These are phyloP conservation scores for Diaphora mendica DNA, from an alignment of 2,888 invertebrate species.

Conservation along the genomic window DNA sequence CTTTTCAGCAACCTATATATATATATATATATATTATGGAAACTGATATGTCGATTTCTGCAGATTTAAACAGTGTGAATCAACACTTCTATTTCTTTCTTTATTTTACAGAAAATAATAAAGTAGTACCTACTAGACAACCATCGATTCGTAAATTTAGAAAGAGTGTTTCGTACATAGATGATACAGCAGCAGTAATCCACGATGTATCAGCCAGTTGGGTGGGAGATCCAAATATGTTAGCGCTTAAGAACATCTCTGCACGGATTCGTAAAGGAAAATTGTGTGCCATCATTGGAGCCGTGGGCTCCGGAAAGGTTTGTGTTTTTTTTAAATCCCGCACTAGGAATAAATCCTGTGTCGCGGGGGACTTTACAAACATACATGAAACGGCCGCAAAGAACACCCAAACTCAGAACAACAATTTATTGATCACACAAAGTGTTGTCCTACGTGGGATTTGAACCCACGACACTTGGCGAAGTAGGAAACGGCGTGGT, in stretches of 20 bases:
- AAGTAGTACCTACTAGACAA: conserved; percentile 10
- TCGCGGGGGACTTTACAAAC: no score
- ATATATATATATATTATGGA: no score
- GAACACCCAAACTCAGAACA: no score
- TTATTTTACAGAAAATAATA: conserved; percentile 12
- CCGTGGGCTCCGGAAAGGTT: conserved; percentile 90
- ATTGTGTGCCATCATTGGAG: conserved; percentile 90
- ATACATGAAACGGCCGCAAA: no score
- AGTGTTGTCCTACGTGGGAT: no score
- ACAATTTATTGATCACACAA: no score
- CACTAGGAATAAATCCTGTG: no score
- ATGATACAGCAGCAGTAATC: conserved; percentile 70
- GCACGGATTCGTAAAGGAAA: conserved; percentile 85
- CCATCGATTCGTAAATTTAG: conserved; percentile 50
- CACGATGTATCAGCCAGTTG: conserved; percentile 82
- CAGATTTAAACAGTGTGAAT: not conserved
- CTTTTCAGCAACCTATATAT: no score
- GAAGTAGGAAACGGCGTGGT: no score
- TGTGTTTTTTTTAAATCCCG: no score
- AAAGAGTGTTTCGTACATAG: conserved; percentile 67
- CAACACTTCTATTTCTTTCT: not conserved
- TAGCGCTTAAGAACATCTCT: conserved; percentile 85
- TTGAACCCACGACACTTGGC: no score
- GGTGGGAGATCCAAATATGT: conserved; percentile 81
- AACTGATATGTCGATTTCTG: not conserved